phyloP scores from a whole-genome alignment of 2,888 invertebrate species.

The Mythimna albipuncta region DNA sequence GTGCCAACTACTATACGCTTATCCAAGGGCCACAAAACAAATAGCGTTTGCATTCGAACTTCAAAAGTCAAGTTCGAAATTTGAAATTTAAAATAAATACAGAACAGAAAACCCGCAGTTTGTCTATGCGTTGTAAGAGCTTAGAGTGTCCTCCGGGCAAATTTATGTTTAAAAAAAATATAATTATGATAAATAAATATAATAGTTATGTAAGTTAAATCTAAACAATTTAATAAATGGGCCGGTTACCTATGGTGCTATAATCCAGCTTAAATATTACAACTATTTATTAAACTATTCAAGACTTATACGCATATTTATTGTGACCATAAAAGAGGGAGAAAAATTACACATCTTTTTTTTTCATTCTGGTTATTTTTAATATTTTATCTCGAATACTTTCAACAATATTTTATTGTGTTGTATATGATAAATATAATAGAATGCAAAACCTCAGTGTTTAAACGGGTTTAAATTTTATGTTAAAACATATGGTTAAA shows the following conservation, averaged over 20 bases:
- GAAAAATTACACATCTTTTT: too few species aligned
- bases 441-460: not conserved
- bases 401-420: not conserved
- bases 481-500: not conserved
- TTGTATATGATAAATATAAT: not conserved
- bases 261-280: not conserved
- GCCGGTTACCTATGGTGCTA: conserved; percentile 1
- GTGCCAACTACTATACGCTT: conserved; percentile 14
- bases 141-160: not conserved
- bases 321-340: not conserved
- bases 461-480: not conserved
- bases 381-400: not conserved
- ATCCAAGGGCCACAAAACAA: not conserved
- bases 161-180: not conserved
- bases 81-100: not conserved
- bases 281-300: not conserved
- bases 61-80: not conserved
- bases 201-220: not conserved
- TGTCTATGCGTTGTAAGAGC: not conserved
- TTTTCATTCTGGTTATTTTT: not conserved
- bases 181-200: too few species aligned
- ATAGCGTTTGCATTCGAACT: not conserved
- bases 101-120: not conserved
- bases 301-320: not conserved
- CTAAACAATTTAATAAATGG: not conserved